phyloP scores from a whole-genome alignment of 2,113 vertebrate genomes.

The Labeo catla region DNA sequence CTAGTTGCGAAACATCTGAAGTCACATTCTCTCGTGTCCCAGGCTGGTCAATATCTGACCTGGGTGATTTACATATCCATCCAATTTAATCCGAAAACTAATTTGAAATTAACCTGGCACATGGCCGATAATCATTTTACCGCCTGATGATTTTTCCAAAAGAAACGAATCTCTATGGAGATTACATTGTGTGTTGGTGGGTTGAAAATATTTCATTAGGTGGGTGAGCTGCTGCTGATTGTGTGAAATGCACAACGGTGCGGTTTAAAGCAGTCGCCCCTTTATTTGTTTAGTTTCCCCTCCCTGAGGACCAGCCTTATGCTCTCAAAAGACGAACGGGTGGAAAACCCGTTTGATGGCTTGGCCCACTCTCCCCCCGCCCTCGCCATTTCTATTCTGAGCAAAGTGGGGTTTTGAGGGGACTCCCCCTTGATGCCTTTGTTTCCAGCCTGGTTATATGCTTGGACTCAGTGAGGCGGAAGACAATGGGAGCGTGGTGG shows the following conservation, averaged over 20 bases:
- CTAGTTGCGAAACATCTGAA: conserved; percentile 29
- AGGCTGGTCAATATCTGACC: conserved; percentile 26
- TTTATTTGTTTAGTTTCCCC: conserved; percentile 54
- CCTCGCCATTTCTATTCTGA: conserved; percentile 24
- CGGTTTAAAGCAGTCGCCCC: conserved; percentile 18
- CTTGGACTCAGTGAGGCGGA: conserved; percentile 58
- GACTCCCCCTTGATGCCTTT: conserved; percentile 51
- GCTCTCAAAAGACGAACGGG: conserved; percentile 36
- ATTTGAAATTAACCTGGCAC: conserved; percentile 32
- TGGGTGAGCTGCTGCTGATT: conserved; percentile 19
- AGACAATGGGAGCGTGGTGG: conserved; percentile 62
- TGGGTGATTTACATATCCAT: conserved; percentile 31
- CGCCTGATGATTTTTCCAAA: conserved; percentile 16
- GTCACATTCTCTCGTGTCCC: conserved; percentile 22
- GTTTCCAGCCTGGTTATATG: conserved; percentile 59
- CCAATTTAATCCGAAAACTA: conserved; percentile 17
- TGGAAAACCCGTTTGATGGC: conserved; percentile 53
- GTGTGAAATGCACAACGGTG: conserved; percentile 40
- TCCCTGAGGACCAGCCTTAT: conserved; percentile 51
- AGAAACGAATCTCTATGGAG: conserved; percentile 42
- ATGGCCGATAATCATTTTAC: conserved; percentile 42
- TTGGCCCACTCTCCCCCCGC: conserved; percentile 19
- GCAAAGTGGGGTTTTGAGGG: conserved; percentile 52
- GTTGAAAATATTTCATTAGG: conserved; percentile 34
- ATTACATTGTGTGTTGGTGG: conserved; percentile 23